Percentiles rank a stretch among this genome's conserved stretches.
phyloP scores from a whole-genome alignment of 2,797 vertebrate species.

The Gorsachius magnificus region DNA sequence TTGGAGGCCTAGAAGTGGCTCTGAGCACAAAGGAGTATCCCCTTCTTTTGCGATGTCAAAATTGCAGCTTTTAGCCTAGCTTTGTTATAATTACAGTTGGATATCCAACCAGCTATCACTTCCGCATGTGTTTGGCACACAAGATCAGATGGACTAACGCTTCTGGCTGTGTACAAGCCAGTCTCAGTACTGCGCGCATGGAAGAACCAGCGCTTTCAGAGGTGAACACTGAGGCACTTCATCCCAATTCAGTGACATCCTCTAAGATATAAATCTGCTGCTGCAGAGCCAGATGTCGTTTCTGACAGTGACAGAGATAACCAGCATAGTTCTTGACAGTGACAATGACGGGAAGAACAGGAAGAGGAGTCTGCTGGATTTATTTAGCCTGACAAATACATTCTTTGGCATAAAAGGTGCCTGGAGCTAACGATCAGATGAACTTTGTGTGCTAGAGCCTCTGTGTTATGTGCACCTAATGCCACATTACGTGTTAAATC shows the following conservation, averaged over 20 bases:
- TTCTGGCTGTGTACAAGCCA: neutral
- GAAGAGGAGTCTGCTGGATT: neutral
- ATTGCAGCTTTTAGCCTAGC: neutral
- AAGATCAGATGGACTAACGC: neutral
- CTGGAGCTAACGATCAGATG: neutral
- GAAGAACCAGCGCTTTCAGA: neutral
- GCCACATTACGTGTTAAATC: neutral
- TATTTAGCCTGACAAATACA: neutral
- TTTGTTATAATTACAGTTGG: neutral
- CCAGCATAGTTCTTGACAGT: neutral
- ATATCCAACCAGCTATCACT: neutral
- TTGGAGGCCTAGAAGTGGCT: neutral
- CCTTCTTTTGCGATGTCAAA: neutral
- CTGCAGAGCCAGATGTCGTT: neutral
- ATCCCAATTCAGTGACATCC: neutral
- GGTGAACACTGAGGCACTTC: neutral
- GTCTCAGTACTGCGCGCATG: neutral
- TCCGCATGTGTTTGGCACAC: neutral
- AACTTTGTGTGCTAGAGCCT: neutral
- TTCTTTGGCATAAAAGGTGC: neutral
- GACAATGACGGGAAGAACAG: neutral
- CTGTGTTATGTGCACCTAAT: neutral
- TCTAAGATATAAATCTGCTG: neutral
- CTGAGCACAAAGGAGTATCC: neutral
- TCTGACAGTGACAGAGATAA: neutral